These are phyloP conservation scores for Sparus aurata DNA, from an alignment of 2,797 vertebrate genomes.

Conservation along the genomic window DNA sequence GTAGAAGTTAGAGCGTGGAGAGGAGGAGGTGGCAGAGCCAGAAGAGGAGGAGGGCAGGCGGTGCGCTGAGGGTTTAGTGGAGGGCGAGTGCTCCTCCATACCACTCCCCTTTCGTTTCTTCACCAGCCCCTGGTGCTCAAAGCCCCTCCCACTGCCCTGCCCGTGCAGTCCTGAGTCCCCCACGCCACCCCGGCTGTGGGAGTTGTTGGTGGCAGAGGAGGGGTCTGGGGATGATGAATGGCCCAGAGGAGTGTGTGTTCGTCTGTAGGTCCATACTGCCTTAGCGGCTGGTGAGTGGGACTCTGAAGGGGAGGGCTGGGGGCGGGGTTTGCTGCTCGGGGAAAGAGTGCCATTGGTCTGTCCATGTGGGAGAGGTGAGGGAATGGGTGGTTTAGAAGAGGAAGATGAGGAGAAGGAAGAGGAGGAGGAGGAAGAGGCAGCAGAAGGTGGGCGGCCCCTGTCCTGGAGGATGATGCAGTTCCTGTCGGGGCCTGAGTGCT, in stretches of 20 bases:
- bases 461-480: slow-evolving; percentile 88
- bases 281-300: slow-evolving; percentile 81
- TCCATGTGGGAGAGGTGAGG: slow-evolving; percentile 76
- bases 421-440: slow-evolving; percentile 79
- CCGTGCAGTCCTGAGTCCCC: slow-evolving; percentile 79
- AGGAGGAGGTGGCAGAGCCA: slow-evolving; percentile 75
- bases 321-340: slow-evolving; percentile 80
- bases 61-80: slow-evolving; percentile 85
- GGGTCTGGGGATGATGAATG: slow-evolving; percentile 74
- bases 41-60: slow-evolving; percentile 83
- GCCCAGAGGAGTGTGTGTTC: slow-evolving; percentile 76
- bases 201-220: slow-evolving; percentile 69
- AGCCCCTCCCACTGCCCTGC: slow-evolving; percentile 76
- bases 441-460: slow-evolving; percentile 81
- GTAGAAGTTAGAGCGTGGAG: slow-evolving; percentile 85
- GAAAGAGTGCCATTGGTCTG: slow-evolving; percentile 89
- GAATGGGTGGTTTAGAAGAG: slow-evolving; percentile 74
- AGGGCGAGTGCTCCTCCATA: slow-evolving; percentile 80
- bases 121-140: slow-evolving; percentile 88
- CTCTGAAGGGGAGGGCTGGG: slow-evolving; percentile 78
- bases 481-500: slow-evolving; percentile 88
- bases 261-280: slow-evolving; percentile 82
- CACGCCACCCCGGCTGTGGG: slow-evolving; percentile 71
- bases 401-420: slow-evolving; percentile 70
- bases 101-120: slow-evolving; percentile 89